phyloP scores from a whole-genome alignment of 37 sponge, comb jelly and placozoan species.

The Petrosia ficiformis region DNA sequence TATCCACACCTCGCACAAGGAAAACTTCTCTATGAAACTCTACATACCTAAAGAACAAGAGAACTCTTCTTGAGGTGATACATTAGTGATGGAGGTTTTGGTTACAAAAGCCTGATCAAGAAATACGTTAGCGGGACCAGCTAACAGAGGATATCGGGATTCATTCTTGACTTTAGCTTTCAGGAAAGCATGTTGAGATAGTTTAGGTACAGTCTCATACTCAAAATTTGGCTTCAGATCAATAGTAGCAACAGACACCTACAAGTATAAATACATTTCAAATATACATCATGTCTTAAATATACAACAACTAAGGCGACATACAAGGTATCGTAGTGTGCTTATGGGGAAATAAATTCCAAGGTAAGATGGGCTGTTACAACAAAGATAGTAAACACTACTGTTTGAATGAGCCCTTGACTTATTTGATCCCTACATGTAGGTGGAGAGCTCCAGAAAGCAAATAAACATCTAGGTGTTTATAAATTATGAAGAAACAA shows the following conservation, averaged over 20 bases:
- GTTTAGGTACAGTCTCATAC: slow-evolving; percentile 78
- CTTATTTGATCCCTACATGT: no score
- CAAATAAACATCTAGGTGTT: no score
- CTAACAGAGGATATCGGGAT: slow-evolving; percentile 59
- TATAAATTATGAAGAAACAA: no score
- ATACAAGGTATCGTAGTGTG: not conserved
- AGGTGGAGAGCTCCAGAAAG: no score
- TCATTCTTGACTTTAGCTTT: slow-evolving; percentile 64
- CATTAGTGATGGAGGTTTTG: slow-evolving; percentile 43
- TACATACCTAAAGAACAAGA: slow-evolving; percentile 61
- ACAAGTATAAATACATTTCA: not conserved
- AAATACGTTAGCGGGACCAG: slow-evolving; percentile 72
- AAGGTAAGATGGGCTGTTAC: no score
- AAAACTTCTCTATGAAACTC: not conserved
- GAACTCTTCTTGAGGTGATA: slow-evolving; percentile 68
- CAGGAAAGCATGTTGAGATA: slow-evolving; percentile 71
- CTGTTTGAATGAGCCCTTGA: no score
- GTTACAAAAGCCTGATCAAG: slow-evolving; percentile 71
- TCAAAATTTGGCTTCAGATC: slow-evolving; percentile 70
- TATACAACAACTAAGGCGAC: not conserved
- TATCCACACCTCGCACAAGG: not conserved
- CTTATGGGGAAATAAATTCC: not conserved
- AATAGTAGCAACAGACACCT: slow-evolving; percentile 54
- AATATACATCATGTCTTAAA: no score
- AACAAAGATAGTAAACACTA: no score